These are phyloP conservation scores for Perca flavescens DNA, from an alignment of 2,113 vertebrate species.

Conservation along the genomic window DNA sequence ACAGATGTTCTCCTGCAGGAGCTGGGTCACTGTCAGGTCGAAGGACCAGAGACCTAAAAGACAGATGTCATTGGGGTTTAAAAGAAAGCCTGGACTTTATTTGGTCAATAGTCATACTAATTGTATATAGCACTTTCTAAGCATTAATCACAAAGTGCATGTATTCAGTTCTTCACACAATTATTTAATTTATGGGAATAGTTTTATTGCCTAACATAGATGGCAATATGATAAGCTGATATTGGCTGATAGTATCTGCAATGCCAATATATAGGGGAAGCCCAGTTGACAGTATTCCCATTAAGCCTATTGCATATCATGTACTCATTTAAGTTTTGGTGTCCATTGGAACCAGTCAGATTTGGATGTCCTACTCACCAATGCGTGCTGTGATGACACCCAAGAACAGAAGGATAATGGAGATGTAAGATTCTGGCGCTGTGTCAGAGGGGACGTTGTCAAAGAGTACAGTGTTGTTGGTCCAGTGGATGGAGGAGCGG, in stretches of 20 bases:
- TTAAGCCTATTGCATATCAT: background rate
- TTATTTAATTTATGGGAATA: background rate
- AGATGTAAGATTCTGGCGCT: constrained; percentile 84
- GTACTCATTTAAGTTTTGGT: background rate
- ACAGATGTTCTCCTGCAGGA: constrained; percentile 85
- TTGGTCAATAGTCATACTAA: background rate
- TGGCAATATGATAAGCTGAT: background rate
- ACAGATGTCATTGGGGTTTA: constrained; percentile 28
- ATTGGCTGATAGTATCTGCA: background rate
- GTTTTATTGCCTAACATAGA: background rate
- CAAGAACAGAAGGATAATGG: constrained; percentile 86
- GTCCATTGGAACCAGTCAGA: background rate
- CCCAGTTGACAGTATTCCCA: background rate
- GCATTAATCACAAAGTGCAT: no score
- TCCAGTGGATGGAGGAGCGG: constrained; percentile 87
- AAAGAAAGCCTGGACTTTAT: background rate
- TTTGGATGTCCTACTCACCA: constrained; percentile 71
- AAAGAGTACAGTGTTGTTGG: constrained; percentile 87
- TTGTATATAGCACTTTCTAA: no score
- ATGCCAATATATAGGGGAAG: background rate
- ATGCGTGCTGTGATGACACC: constrained; percentile 87
- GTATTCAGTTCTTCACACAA: background rate
- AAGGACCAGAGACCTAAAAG: constrained; percentile 85
- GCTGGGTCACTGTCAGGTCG: constrained; percentile 85
- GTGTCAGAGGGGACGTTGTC: constrained; percentile 80